Conservation (phyloP, 2,888 invertebrate species). For the Seladonia tumulorum region DNA sequence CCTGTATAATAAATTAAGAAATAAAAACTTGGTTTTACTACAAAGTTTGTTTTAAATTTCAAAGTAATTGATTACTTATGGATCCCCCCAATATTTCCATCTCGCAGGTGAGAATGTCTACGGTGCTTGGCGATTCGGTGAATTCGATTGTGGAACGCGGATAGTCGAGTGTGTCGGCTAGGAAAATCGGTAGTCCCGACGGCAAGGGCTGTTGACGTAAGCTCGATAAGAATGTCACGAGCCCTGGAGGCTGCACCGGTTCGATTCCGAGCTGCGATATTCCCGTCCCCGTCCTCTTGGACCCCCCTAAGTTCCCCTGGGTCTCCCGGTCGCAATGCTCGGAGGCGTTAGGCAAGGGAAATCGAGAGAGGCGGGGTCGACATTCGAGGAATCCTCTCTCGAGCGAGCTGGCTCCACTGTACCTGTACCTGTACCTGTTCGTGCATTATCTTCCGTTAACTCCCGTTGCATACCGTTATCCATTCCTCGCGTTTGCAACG, state of each 20-base stretch:
- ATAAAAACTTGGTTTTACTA: no score
- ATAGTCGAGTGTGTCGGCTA: neutral
- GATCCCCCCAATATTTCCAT: no score
- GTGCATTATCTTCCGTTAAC: slow-evolving; percentile 71
- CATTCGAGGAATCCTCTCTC: slow-evolving; percentile 58
- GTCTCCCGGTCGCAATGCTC: neutral
- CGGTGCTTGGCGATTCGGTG: neutral
- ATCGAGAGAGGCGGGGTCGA: slow-evolving; percentile 56
- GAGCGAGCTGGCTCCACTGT: slow-evolving; percentile 11
- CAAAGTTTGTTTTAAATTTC: no score
- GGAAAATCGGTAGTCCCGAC: neutral
- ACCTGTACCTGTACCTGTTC: slow-evolving; percentile 53
- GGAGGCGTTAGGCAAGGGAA: slow-evolving; percentile 23
- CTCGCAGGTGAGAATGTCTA: neutral
- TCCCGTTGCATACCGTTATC: slow-evolving; percentile 63
- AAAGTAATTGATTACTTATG: no score
- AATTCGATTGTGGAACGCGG: neutral
- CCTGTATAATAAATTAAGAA: no score
- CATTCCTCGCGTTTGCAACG: slow-evolving; percentile 55
- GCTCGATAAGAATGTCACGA: slow-evolving; percentile 24
- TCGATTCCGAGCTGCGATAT: slow-evolving; percentile 4
- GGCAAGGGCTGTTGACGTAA: slow-evolving; percentile 8
- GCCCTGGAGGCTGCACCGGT: slow-evolving; percentile 5
- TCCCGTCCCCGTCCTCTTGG: neutral
- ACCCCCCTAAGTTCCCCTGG: neutral